These are phyloP conservation scores for Phyllotreta striolata DNA, from an alignment of 2,888 invertebrate genomes.

Conservation along the genomic window DNA sequence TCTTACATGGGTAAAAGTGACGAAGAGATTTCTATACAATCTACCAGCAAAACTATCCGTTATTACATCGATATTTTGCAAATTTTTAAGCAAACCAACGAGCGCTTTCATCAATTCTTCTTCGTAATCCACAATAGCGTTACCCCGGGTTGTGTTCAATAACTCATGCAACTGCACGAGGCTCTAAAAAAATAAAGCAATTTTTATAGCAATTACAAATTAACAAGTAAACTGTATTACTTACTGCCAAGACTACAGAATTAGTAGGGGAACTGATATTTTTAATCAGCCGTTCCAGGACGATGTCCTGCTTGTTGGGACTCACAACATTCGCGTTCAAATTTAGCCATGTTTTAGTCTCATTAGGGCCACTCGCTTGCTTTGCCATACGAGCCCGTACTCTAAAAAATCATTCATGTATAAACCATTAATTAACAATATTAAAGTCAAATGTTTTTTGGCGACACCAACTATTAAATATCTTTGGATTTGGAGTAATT, in stretches of 20 bases:
- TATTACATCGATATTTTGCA: slow-evolving; percentile 56
- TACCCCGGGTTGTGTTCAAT: slow-evolving; percentile 37
- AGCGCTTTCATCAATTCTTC: slow-evolving; percentile 72
- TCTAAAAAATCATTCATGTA: slow-evolving; percentile 51
- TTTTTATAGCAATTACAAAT: not conserved
- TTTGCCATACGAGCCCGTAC: slow-evolving; percentile 64
- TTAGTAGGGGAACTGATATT: slow-evolving; percentile 40
- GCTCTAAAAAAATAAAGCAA: slow-evolving; percentile 36
- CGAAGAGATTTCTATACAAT: slow-evolving; percentile 61
- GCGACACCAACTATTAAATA: no score
- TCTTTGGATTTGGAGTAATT: not conserved
- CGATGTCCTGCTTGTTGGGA: slow-evolving; percentile 44
- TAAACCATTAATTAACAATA: slow-evolving; percentile 5
- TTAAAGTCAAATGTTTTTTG: slow-evolving; percentile 1
- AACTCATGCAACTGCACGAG: slow-evolving; percentile 43
- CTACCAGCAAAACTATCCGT: slow-evolving; percentile 62
- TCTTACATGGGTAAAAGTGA: no score
- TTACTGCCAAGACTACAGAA: slow-evolving; percentile 37
- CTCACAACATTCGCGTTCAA: slow-evolving; percentile 22
- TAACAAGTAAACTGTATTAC: not conserved
- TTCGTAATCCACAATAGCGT: slow-evolving; percentile 65
- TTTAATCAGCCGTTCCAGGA: slow-evolving; percentile 40
- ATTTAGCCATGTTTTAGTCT: slow-evolving; percentile 33
- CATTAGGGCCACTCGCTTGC: slow-evolving; percentile 59
- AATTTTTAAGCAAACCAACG: slow-evolving; percentile 70